Conservation (phyloP, 2,888 invertebrate species). For the Acanthopleura granulata region DNA sequence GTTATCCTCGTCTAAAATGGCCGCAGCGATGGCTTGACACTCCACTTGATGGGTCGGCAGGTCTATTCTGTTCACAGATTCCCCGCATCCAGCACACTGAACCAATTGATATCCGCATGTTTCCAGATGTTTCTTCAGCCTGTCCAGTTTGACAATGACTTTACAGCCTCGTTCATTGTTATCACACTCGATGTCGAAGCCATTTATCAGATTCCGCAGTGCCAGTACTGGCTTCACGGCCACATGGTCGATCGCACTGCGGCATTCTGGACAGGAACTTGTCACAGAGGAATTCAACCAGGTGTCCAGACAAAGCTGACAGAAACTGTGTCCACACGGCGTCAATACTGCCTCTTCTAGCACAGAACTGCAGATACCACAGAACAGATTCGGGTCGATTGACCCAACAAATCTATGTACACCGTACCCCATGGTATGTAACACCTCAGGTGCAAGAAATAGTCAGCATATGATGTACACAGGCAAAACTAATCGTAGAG, state of each 20-base stretch:
- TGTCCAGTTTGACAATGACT: slow-evolving; percentile 50
- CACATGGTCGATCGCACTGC: slow-evolving; percentile 36
- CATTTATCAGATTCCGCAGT: slow-evolving; percentile 59
- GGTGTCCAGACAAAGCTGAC: slow-evolving; percentile 54
- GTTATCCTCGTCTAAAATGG: slow-evolving; percentile 41
- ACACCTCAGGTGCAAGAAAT: no score
- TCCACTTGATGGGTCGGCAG: slow-evolving; percentile 58
- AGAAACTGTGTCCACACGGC: slow-evolving; percentile 66
- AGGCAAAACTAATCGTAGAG: no score
- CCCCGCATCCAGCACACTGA: slow-evolving; percentile 59
- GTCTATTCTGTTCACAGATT: slow-evolving; percentile 46
- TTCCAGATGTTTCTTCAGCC: slow-evolving; percentile 43
- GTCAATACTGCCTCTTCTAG: slow-evolving; percentile 63
- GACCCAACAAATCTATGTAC: slow-evolving; percentile 50
- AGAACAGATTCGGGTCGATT: slow-evolving; percentile 63
- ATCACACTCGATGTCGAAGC: slow-evolving; percentile 56
- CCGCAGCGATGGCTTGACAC: slow-evolving; percentile 72
- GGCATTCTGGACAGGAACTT: slow-evolving; percentile 62
- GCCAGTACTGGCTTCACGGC: slow-evolving; percentile 56
- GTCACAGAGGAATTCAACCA: slow-evolving; percentile 57
- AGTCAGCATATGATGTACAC: no score
- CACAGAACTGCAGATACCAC: slow-evolving; percentile 63
- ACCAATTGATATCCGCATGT: slow-evolving; percentile 54
- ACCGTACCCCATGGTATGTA: slow-evolving; percentile 53
- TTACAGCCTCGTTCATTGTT: slow-evolving; percentile 53